A percentile compares a stretch with the other conserved stretches of the same genome.
phyloP scores from a whole-genome alignment of 2,113 vertebrate species.

The Uria lomvia region DNA sequence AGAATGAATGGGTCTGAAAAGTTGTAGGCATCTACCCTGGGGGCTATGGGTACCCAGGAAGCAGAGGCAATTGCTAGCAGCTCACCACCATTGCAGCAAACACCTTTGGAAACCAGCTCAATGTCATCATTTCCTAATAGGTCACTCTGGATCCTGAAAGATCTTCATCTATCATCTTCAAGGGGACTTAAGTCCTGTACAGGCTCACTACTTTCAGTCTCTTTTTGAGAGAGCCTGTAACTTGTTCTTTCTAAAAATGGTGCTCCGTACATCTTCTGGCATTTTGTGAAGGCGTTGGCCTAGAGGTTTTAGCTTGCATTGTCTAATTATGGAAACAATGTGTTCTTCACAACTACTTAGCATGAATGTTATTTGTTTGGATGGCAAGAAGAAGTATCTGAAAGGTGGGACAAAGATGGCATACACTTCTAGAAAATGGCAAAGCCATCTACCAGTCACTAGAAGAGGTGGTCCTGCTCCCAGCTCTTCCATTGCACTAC shows the following conservation, averaged over 20 bases:
- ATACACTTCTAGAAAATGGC: not conserved
- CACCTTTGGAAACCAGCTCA: not conserved
- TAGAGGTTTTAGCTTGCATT: not conserved
- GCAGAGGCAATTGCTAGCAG: not conserved
- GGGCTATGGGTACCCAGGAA: not conserved
- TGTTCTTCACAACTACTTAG: not conserved
- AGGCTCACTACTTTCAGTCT: not conserved
- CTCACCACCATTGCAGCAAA: not conserved
- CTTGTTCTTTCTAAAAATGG: not conserved
- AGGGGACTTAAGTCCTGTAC: not conserved
- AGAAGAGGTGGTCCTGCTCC: not conserved
- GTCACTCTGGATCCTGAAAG: not conserved
- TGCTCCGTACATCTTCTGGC: not conserved
- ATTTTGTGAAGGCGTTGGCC: not conserved
- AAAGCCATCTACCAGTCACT: not conserved
- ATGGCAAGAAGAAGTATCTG: not conserved
- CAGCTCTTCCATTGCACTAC: not conserved
- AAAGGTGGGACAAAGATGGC: not conserved
- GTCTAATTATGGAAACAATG: not conserved
- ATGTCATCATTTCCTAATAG: not conserved
- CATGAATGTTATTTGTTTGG: not conserved
- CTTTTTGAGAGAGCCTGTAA: not conserved
- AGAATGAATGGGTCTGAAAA: not conserved
- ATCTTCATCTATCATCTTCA: not conserved
- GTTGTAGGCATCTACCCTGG: not conserved